Evolutionary conservation across 2,113 vertebrate genomes (phyloP).

Genomic region (Hirundichthys speculiger): DNA sequence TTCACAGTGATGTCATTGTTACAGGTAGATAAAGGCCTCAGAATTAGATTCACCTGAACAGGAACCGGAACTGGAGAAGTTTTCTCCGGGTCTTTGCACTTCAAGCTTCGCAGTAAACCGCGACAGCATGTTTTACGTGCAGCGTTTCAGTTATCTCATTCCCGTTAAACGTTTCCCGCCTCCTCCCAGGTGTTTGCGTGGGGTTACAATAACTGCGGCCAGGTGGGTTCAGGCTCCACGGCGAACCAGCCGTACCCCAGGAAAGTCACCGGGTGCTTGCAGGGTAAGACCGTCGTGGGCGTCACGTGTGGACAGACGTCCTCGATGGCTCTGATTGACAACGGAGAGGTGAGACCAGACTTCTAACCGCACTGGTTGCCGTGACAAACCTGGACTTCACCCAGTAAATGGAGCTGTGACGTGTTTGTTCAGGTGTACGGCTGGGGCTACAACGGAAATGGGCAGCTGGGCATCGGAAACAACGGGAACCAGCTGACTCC

Average conservation of each 20-base stretch:
- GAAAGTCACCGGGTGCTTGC: constrained; percentile 86
- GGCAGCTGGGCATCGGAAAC: constrained; percentile 92
- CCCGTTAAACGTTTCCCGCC: too few relatives aligned
- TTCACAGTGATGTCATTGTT: too few relatives aligned
- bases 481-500: constrained; percentile 91
- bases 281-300: constrained; percentile 84
- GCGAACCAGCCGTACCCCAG: constrained; percentile 92
- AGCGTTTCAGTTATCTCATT: too few relatives aligned
- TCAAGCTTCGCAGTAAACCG: too few relatives aligned
- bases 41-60: too few relatives aligned
- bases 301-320: constrained; percentile 93
- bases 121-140: too few relatives aligned
- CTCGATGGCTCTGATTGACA: constrained; percentile 91
- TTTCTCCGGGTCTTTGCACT: too few relatives aligned
- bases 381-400: not conserved
- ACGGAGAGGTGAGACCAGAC: constrained; percentile 85
- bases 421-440: constrained; percentile 82
- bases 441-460: constrained; percentile 96
- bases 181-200: constrained; percentile 88
- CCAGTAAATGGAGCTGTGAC: not conserved
- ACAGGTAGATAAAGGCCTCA: too few relatives aligned
- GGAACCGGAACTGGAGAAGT: too few relatives aligned
- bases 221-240: constrained; percentile 94
- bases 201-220: constrained; percentile 97
- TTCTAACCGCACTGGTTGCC: not conserved